Conservation (phyloP, 2,888 invertebrate genomes). For the Aleiodes leptofemur region DNA sequence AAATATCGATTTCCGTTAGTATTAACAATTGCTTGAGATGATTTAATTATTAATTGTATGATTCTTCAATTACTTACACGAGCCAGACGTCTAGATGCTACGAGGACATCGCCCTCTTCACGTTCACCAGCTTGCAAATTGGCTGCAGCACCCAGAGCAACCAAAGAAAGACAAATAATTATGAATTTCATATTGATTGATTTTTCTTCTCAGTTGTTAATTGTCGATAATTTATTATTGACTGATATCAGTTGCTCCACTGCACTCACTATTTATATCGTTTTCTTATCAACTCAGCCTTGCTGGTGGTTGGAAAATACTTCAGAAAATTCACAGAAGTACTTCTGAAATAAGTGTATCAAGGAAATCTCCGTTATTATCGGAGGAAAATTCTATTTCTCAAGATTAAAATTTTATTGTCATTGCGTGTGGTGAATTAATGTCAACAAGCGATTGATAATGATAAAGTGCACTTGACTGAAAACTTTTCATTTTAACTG, state of each 20-base stretch:
- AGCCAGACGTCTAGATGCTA: slow-evolving; percentile 49
- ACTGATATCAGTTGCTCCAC: neutral
- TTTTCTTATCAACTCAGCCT: slow-evolving; percentile 17
- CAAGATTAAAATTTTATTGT: slow-evolving; percentile 3
- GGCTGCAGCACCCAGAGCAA: slow-evolving; percentile 51
- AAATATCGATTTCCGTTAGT: slow-evolving; percentile 43
- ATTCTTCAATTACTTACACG: slow-evolving; percentile 55
- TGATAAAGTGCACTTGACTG: neutral
- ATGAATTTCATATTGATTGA: slow-evolving; percentile 49
- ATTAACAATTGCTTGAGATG: slow-evolving; percentile 11
- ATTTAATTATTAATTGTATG: slow-evolving; percentile 33
- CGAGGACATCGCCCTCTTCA: slow-evolving; percentile 52
- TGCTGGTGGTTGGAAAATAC: slow-evolving; percentile 17
- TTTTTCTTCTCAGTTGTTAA: neutral
- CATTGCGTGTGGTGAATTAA: neutral
- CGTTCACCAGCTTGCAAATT: slow-evolving; percentile 57
- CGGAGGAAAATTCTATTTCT: neutral
- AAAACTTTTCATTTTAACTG: neutral
- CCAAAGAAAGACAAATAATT: slow-evolving; percentile 56
- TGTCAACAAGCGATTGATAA: neutral
- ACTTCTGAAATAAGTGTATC: neutral
- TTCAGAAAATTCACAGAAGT: slow-evolving; percentile 4
- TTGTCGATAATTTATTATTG: neutral
- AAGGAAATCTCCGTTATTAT: slow-evolving; percentile 11
- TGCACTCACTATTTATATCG: neutral